Evolutionary conservation across 2,797 vertebrate species (phyloP), one percentile per base, ranked within the genome.

Genomic region (Adrianichthys oophorus): DNA sequence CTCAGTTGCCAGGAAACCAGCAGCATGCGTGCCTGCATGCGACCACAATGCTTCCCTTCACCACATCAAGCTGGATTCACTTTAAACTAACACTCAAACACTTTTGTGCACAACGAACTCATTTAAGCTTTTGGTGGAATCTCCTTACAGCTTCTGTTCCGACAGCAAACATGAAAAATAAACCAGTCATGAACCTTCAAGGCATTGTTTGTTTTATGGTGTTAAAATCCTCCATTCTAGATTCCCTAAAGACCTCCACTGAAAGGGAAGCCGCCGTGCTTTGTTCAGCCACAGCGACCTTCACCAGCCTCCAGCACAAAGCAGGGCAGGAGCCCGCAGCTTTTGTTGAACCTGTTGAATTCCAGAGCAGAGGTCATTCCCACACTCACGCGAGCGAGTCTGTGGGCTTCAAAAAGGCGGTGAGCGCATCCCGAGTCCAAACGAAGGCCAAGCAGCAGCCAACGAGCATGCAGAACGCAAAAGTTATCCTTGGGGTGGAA

Each of bases 261-360:
- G 66, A 65, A 51, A 52, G 10, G 26, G 0, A 1, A 46, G 26
- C 32, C 16, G 79, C 76, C 62, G 53, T 47, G 49, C 70, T 72
- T 75, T 72, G 77, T 77, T 78, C 41, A 68, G 59, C 51, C 59
- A 53, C 32, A 62, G 55, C 82, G 83, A 86, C 80, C 81, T 74
- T 63, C 49, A 45, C 71, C 69, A 73, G 70, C 76, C 63, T 74
- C 68, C 70, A 74, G 60, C 45, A 58, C 52, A 79, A 82, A 79
- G 69, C 53, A 26, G 52, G 59, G 68, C 1, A 8, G 67, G 59
- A 26, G 26, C 26, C 53, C 45, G 8, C 59, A 44, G 74, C 85
- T 83, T 89, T 91, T 89, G 85, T 90, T 82, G 61, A 79, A 89
- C 82, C 83, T 87, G 72, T 66, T 73, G 67, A 84, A 87, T 87